A percentile compares a stretch with the other conserved stretches of the same genome.
Conservation (phyloP, 2,888 invertebrate species). For the Nomada goodeniana region DNA sequence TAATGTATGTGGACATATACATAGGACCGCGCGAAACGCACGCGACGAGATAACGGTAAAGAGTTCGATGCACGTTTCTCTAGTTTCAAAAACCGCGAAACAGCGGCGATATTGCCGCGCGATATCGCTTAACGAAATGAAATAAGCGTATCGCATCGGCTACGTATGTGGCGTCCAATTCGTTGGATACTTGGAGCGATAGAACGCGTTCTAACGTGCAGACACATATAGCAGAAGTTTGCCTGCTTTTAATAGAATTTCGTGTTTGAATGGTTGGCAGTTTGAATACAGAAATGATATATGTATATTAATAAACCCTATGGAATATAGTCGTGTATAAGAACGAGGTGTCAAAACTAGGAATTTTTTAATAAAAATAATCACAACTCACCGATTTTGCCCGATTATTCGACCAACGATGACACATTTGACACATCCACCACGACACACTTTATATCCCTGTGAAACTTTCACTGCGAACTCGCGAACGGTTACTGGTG, state of each 20-base stretch:
- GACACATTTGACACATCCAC: slow-evolving; percentile 45
- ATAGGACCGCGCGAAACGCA: slow-evolving; percentile 22
- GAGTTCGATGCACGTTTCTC: slow-evolving; percentile 48
- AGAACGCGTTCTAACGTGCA: neutral
- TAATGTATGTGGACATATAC: neutral
- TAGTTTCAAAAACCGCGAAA: slow-evolving; percentile 54
- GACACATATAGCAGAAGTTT: neutral
- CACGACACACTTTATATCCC: slow-evolving; percentile 14
- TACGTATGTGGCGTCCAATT: slow-evolving; percentile 13
- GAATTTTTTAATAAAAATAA: neutral
- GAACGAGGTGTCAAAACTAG: neutral
- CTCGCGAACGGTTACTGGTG: slow-evolving; percentile 12
- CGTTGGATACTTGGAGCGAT: neutral
- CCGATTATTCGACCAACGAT: slow-evolving; percentile 23
- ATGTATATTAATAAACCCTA: neutral
- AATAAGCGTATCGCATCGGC: neutral
- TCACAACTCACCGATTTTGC: slow-evolving; percentile 42
- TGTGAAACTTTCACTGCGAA: slow-evolving; percentile 46
- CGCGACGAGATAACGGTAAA: slow-evolving; percentile 50
- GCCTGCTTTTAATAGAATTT: neutral
- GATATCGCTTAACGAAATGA: slow-evolving; percentile 21
- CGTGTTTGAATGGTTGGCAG: neutral
- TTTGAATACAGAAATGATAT: neutral
- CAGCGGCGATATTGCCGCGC: slow-evolving; percentile 8
- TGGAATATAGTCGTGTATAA: neutral